Evolutionary conservation across 2,797 vertebrate species (phyloP), one percentile per base, ranked within the genome.

Genomic region (Micrastur ruficollis): DNA sequence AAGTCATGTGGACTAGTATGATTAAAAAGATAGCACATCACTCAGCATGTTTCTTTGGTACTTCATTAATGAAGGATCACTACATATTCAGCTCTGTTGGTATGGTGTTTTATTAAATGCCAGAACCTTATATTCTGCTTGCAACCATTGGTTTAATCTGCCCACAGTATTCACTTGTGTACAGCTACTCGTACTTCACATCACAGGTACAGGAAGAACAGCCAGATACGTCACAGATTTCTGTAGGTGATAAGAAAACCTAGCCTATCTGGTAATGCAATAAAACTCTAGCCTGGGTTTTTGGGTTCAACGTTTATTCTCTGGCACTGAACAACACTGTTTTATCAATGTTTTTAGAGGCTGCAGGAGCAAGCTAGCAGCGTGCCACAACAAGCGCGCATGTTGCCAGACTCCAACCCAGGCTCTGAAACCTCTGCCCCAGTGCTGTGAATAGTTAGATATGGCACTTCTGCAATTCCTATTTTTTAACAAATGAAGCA

Each of bases 21-120:
- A 80, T 89, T 68, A 62, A 80, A 84, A 74, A 89, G 66, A 88
- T 32, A 94, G 47, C n/a, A 25, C 40, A 86, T 73, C 73, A 55
- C 49, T 89, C 89, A 74, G 44, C 62, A 63, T 4, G 7, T 70
- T 81, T 50, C 72, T 81, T 49, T 81, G 44, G 52, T 80, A 91
- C 49, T 68, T 80, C 72, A 27, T 38, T 81, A 62, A 59, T 10
- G 66, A 82, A 23, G 11, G 55, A 11, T 29, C 79, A 23, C 49
- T 73, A 46, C 0, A 0, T 12, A 59, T 14, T 58, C 73, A 36
- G 36, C 70, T 68, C 73, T 29, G 14, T 8, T 38, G 10, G 55
- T 34, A 40, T 0, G 1, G 8, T 13, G 52, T 21, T 88, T 65
- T 42, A 49, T 44, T 66, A 19, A 59, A 68, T 44, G 40, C 62